Conservation (phyloP, 2,888 invertebrate genomes). For the Meteorus cinctellus region DNA sequence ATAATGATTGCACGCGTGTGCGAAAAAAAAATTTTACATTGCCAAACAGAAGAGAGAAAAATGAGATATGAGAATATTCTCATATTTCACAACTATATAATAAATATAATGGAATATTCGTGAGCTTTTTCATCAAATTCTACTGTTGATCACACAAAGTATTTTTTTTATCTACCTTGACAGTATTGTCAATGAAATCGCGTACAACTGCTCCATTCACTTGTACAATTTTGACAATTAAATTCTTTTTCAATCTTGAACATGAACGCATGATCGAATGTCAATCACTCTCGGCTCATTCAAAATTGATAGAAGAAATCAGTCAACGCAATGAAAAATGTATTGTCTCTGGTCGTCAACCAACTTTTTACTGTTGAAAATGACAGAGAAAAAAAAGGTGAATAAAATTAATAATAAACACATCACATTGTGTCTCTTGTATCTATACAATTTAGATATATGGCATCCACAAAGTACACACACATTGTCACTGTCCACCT, state of each 20-base stretch:
- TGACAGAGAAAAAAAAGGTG: background rate
- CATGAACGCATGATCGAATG: background rate
- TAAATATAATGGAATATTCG: background rate
- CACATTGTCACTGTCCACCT: background rate
- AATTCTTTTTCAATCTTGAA: background rate
- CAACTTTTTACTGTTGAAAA: background rate
- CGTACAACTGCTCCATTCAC: background rate
- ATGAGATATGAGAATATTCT: background rate
- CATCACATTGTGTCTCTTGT: background rate
- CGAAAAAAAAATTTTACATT: conserved; percentile 7
- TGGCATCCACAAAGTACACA: background rate
- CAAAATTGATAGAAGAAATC: background rate
- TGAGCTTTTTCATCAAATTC: background rate
- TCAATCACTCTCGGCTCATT: background rate
- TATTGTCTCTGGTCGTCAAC: background rate
- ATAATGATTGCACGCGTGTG: conserved; percentile 45
- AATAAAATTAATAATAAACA: background rate
- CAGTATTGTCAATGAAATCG: background rate
- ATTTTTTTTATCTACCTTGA: background rate
- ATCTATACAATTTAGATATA: background rate
- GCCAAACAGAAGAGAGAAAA: background rate
- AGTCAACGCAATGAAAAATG: background rate
- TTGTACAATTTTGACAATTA: too few relatives aligned
- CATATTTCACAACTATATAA: background rate
- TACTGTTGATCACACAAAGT: too few relatives aligned